These are phyloP conservation scores for Poicephalus gulielmi DNA, from an alignment of 2,113 vertebrate species.

Conservation along the genomic window DNA sequence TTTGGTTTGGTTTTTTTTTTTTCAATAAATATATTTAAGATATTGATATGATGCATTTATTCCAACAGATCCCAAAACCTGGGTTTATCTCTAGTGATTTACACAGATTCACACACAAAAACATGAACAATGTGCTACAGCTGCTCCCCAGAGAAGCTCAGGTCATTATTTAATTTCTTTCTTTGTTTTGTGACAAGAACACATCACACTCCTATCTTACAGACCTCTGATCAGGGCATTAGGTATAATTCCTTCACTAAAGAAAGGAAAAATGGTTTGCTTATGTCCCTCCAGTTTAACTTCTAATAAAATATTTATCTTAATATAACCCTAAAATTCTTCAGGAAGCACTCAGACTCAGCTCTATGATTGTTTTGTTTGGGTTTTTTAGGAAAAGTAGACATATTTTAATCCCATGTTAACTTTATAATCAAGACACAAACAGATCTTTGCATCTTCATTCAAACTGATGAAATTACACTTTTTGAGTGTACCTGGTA, in stretches of 20 bases:
- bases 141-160: not conserved
- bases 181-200: not conserved
- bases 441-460: not conserved
- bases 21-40: not conserved
- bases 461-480: not conserved
- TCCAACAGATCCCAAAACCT: not conserved
- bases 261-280: not conserved
- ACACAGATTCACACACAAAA: not conserved
- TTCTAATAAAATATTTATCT: not conserved
- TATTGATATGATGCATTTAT: not conserved
- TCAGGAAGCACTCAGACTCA: not conserved
- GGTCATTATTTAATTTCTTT: not conserved
- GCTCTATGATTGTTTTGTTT: not conserved
- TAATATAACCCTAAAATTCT: not conserved
- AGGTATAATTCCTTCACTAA: not conserved
- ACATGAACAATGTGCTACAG: not conserved
- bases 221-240: not conserved
- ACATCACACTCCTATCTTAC: not conserved
- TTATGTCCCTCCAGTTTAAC: not conserved
- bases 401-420: not conserved
- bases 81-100: not conserved
- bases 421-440: not conserved
- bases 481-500: not conserved
- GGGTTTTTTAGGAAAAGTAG: not conserved
- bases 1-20: too few species aligned